Conservation (phyloP, 2,888 invertebrate genomes). For the Coenonympha arcania region DNA sequence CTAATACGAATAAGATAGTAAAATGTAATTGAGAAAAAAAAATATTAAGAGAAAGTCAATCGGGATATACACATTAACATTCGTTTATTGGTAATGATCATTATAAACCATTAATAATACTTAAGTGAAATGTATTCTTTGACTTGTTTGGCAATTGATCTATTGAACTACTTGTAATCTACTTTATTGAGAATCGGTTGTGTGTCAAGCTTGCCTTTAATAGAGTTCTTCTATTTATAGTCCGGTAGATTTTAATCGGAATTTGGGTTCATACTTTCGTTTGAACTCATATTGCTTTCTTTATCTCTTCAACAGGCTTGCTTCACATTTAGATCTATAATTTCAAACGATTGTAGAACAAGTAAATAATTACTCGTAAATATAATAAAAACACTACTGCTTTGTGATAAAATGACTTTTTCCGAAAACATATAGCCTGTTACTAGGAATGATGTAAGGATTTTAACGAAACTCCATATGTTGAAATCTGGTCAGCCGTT, state of each 20-base stretch:
- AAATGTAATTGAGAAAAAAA: not conserved
- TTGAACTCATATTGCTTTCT: conserved; percentile 9
- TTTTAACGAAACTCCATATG: no score
- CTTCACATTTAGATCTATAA: conserved; percentile 5
- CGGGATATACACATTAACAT: conserved; percentile 8
- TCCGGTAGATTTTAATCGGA: conserved; percentile 7
- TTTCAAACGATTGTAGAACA: not conserved
- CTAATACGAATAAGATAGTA: no score
- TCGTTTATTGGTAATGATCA: conserved; percentile 17
- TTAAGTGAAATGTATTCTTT: conserved; percentile 20
- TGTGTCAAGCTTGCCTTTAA: conserved; percentile 1
- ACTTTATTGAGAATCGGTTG: conserved; percentile 13
- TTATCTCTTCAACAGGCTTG: not conserved
- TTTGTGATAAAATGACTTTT: no score
- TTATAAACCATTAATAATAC: no score
- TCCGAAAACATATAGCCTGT: no score
- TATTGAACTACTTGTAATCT: conserved; percentile 20
- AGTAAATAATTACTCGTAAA: no score
- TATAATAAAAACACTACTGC: no score
- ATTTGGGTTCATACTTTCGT: conserved; percentile 7
- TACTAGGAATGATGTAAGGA: no score
- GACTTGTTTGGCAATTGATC: conserved; percentile 19
- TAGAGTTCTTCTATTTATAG: conserved; percentile 14
- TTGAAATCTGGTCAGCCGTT: no score
- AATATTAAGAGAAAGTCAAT: conserved; percentile 14